A percentile compares a stretch with the other conserved stretches of the same genome.
phyloP scores from a whole-genome alignment of 2,113 vertebrate genomes.

The Mastomys coucha region DNA sequence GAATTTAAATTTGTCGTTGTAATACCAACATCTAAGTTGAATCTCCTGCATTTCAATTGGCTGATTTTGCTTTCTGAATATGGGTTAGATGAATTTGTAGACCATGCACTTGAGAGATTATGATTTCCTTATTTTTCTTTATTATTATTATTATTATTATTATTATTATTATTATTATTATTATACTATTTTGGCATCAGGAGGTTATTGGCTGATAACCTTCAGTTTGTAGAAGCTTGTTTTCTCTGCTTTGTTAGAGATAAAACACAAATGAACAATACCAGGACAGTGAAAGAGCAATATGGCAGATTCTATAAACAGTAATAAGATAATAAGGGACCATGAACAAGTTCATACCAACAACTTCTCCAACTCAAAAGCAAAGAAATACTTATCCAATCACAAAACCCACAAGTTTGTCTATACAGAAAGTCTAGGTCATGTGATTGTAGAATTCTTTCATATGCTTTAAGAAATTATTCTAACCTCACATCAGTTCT shows the following conservation, averaged over 20 bases:
- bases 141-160: no score
- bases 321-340: background rate
- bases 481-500: background rate
- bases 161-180: no score
- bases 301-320: background rate
- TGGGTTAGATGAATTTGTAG: background rate
- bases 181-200: background rate
- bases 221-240: background rate
- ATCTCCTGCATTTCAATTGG: background rate
- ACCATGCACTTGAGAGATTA: background rate
- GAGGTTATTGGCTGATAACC: conserved; percentile 17
- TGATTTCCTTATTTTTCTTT: background rate
- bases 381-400: background rate
- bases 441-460: background rate
- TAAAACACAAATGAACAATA: background rate
- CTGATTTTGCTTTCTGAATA: background rate
- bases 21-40: conserved; percentile 45
- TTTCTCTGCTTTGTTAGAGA: background rate
- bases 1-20: conserved; percentile 49
- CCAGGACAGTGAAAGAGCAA: background rate
- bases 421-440: background rate
- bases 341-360: background rate
- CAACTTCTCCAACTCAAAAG: background rate
- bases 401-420: background rate
- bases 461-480: conserved; percentile 21